Base-by-base conservation (phyloP, 2,888 invertebrate species). In the Nycteola revayana region DNA sequence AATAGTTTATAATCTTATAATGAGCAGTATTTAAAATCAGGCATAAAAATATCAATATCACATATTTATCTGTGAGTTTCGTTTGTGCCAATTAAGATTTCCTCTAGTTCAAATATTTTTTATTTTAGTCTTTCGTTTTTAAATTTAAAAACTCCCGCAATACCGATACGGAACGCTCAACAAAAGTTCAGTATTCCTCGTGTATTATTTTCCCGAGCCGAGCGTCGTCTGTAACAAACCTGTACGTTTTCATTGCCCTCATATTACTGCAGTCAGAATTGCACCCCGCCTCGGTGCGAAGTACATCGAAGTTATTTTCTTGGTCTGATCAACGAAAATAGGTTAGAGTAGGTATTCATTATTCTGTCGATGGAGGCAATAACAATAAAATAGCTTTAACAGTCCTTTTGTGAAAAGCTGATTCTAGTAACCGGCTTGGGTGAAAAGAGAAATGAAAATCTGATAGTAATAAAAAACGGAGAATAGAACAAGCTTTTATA, bases 221-320 rank as follows among this genome's bases (percentile, higher is more conserved):
- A 5, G 14, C 14, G 14, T 14, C 14, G 14, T 2, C 14, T 14
- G 14, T 14, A 14, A 21, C 21, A 21, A 14, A 21, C 21, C 21
- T 21, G 21, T 21, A 21, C 21, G 21, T 21, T 21, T 21, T 21
- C 21, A 21, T 21, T 21, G 21, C 21, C 21, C 21, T 21, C 4
- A 21, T 21, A 21, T 21, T 21, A 21, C 21, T 21, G 7, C 21
- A n/a, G 21, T 5, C 21, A 2, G 21, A n/a, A 21, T 21, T 21
- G 21, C 21, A 7, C 3, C 7, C 4, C 7, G 42, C 41, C 44
- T 2, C n/a, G 7, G 21, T 21, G 21, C 21, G n/a, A 14, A 3
- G 14, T 14, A 14, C 14, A 3, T 2, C 14, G 14, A 14, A 7
- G 7, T 21, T 21, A 21, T 21, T 21, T 21, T 21, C 21, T 21